Evolutionary conservation across 2,113 vertebrate species (phyloP).

Genomic region (Proteles cristata): DNA sequence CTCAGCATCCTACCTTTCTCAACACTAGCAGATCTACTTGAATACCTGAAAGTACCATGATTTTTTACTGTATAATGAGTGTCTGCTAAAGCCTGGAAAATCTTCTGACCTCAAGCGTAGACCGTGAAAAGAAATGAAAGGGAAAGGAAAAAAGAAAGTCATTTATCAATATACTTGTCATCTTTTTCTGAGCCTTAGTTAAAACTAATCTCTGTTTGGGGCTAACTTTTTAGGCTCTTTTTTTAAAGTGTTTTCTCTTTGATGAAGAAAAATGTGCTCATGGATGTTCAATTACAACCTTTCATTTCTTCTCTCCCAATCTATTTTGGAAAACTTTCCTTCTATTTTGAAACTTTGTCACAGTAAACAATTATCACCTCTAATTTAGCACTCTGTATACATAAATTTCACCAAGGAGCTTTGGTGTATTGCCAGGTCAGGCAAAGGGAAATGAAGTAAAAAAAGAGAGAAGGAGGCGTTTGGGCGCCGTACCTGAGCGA

Average conservation of each 20-base stretch:
- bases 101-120: slow-evolving; percentile 37
- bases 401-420: not conserved
- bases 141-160: slow-evolving; percentile 22
- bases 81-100: slow-evolving; percentile 28
- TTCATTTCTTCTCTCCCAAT: slow-evolving; percentile 40
- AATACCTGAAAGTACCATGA: not conserved
- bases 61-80: slow-evolving; percentile 29
- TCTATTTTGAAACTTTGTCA: not conserved
- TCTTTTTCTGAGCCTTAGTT: slow-evolving; percentile 63
- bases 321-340: slow-evolving; percentile 42
- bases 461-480: not conserved
- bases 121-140: slow-evolving; percentile 30
- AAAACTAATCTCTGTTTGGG: slow-evolving; percentile 77
- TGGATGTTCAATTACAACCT: slow-evolving; percentile 60
- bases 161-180: slow-evolving; percentile 62
- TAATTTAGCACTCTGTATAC: not conserved
- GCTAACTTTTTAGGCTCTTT: slow-evolving; percentile 62
- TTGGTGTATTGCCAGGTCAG: not conserved
- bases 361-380: slow-evolving; percentile 34
- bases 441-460: not conserved
- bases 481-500: too few relatives aligned
- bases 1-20: slow-evolving; percentile 1
- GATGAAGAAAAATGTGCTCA: slow-evolving; percentile 74
- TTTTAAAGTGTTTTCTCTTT: slow-evolving; percentile 59
- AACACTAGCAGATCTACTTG: not conserved